phyloP scores from a whole-genome alignment of 2,113 vertebrate species.

The Scomber scombrus region DNA sequence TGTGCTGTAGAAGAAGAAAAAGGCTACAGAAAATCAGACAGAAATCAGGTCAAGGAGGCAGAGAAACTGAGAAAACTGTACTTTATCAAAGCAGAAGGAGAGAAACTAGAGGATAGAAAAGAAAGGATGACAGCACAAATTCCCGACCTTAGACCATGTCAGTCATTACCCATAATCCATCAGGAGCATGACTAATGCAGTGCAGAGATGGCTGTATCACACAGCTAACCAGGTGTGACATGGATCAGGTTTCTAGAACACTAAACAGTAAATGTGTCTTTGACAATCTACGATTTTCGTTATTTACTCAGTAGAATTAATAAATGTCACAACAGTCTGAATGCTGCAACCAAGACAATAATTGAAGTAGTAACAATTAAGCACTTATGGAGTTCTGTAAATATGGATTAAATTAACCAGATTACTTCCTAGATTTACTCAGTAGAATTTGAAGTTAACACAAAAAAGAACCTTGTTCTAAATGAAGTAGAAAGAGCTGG shows the following conservation, averaged over 20 bases:
- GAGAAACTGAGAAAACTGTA: background rate
- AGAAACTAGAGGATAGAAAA: background rate
- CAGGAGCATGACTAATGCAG: background rate
- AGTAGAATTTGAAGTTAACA: no score
- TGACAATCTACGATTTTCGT: no score
- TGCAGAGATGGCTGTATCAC: constrained; percentile 24
- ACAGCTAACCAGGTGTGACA: constrained; percentile 44
- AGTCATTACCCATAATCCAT: constrained; percentile 33
- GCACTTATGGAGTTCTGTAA: no score
- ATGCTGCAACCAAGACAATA: no score
- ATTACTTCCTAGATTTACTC: no score
- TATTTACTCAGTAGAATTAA: no score
- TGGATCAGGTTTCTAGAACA: constrained; percentile 9
- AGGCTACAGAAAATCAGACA: constrained; percentile 5
- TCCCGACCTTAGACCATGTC: constrained; percentile 16
- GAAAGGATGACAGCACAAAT: constrained; percentile 2
- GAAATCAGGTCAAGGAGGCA: background rate
- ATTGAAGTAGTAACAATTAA: no score
- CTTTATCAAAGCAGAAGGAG: background rate
- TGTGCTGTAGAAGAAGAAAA: constrained; percentile 19
- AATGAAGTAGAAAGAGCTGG: no score
- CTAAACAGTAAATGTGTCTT: constrained; percentile 9
- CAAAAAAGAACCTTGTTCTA: no score
- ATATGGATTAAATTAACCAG: no score
- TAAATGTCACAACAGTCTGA: no score